phyloP scores from a whole-genome alignment of 2,888 invertebrate genomes.

The Meiosimyza platycephala region DNA sequence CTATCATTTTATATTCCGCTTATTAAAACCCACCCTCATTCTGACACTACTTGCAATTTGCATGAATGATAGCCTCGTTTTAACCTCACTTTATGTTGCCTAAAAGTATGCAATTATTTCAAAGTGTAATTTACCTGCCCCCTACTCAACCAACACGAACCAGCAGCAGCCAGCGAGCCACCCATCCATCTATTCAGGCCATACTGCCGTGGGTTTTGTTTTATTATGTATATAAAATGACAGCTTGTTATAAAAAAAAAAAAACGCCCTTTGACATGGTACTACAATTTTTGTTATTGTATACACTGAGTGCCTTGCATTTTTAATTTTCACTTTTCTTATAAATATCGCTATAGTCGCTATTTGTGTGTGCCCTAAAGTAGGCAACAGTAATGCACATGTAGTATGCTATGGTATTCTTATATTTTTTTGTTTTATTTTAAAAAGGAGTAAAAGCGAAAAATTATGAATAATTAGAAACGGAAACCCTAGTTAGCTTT shows the following conservation, averaged over 20 bases:
- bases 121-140: constrained; percentile 6
- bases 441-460: constrained; percentile 7
- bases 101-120: constrained; percentile 10
- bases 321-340: constrained; percentile 15
- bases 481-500: constrained; percentile 11
- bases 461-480: constrained; percentile 24
- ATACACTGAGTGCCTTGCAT: constrained; percentile 21
- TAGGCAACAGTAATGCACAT: constrained; percentile 15
- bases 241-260: constrained; percentile 21
- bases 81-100: background rate
- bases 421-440: background rate
- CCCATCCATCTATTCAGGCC: no score
- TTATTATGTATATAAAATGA: constrained; percentile 2
- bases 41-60: constrained; percentile 2
- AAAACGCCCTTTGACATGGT: constrained; percentile 18
- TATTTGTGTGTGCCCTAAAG: constrained; percentile 1
- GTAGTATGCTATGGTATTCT: background rate
- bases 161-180: background rate
- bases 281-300: background rate
- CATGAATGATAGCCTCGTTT: constrained; percentile 3
- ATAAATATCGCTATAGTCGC: background rate
- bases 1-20: no score
- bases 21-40: background rate
- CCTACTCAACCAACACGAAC: constrained; percentile 13
- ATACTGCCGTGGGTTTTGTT: no score